phyloP scores from a whole-genome alignment of 2,888 invertebrate species.

The Pseudococcus viburni region DNA sequence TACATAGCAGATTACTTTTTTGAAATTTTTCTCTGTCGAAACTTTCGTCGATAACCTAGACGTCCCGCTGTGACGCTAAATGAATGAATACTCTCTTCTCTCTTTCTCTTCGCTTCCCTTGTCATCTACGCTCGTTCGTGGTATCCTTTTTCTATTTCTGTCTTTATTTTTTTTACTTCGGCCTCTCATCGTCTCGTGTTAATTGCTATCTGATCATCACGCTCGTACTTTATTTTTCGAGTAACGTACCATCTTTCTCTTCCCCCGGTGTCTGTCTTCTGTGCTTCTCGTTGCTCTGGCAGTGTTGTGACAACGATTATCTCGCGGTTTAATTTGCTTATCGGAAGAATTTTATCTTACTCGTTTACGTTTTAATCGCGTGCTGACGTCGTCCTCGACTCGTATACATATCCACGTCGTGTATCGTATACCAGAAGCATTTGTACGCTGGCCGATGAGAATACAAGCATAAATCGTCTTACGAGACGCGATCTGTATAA shows the following conservation, averaged over 20 bases:
- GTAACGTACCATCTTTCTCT: not conserved
- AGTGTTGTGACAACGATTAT: slow-evolving; percentile 1
- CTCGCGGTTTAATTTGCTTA: slow-evolving; percentile 27
- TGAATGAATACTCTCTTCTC: not conserved
- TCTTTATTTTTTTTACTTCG: not conserved
- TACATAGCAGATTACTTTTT: not conserved
- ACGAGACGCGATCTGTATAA: not conserved
- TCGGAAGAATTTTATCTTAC: slow-evolving; percentile 20
- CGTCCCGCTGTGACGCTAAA: not conserved
- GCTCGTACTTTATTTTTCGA: not conserved
- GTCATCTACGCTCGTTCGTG: not conserved
- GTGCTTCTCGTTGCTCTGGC: not conserved
- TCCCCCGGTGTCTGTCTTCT: not conserved
- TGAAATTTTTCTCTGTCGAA: not conserved
- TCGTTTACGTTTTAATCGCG: slow-evolving; percentile 25
- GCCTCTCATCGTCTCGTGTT: not conserved
- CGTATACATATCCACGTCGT: not conserved
- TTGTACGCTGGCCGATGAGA: not conserved
- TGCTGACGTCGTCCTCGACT: not conserved
- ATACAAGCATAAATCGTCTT: not conserved
- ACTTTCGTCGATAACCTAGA: slow-evolving; percentile 1
- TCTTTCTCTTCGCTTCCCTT: not conserved
- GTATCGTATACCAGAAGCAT: not conserved
- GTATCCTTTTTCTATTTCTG: not conserved
- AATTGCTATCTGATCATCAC: slow-evolving; percentile 25